Conservation (phyloP, 2,113 vertebrate species). For the Ranitomeya variabilis region DNA sequence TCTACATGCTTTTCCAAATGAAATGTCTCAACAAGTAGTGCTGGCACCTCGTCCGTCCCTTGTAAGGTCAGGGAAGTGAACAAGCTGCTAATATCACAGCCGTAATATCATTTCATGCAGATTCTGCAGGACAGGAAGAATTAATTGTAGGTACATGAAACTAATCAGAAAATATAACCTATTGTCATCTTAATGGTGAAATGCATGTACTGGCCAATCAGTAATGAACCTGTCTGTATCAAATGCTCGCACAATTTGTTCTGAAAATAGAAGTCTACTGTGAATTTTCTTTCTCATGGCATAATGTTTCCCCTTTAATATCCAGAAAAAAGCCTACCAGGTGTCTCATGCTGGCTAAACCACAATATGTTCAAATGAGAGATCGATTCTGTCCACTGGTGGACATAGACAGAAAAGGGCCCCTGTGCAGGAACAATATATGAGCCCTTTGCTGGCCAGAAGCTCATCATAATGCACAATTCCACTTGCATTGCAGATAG, state of each 20-base stretch:
- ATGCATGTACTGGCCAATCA: neutral
- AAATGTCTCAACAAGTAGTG: slow-evolving; percentile 37
- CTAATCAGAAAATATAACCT: slow-evolving; percentile 12
- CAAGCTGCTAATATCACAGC: slow-evolving; percentile 42
- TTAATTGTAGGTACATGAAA: slow-evolving; percentile 50
- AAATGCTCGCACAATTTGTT: neutral
- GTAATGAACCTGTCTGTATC: neutral
- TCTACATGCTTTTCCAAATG: slow-evolving; percentile 49
- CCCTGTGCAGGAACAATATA: no score
- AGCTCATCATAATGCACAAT: no score
- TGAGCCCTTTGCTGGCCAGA: no score
- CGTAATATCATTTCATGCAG: slow-evolving; percentile 39
- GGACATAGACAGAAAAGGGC: no score
- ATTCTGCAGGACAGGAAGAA: slow-evolving; percentile 47
- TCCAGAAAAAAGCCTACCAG: neutral
- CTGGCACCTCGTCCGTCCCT: slow-evolving; percentile 55
- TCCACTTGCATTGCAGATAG: no score
- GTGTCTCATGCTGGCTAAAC: no score
- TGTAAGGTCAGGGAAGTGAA: slow-evolving; percentile 55
- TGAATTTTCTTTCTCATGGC: neutral
- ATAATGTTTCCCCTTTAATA: neutral
- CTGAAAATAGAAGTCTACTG: neutral
- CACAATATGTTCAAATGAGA: no score
- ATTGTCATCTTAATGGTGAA: slow-evolving; percentile 54
- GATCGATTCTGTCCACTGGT: no score